A percentile compares a stretch with the other conserved stretches of the same genome.
phyloP scores from a whole-genome alignment of 64 coral and sea anemone genomes.

The Montipora foliosa region DNA sequence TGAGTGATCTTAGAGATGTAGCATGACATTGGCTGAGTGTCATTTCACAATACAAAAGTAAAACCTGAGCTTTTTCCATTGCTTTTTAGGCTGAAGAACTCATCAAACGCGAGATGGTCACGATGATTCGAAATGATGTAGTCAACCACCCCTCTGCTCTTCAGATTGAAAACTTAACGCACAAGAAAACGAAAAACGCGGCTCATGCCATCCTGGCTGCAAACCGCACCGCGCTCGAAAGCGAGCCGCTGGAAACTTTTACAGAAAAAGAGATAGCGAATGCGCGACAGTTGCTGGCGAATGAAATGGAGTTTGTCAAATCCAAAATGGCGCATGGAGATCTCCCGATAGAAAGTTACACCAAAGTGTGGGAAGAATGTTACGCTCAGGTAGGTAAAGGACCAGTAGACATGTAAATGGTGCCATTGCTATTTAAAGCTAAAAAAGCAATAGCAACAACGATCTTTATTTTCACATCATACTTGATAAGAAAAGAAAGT shows the following conservation, averaged over 20 bases:
- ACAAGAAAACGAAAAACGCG: slow-evolving; percentile 92
- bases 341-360: slow-evolving; percentile 92
- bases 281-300: slow-evolving; percentile 73
- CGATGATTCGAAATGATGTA: slow-evolving; percentile 92
- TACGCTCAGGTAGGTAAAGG: slow-evolving; percentile 75
- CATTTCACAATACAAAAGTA: neutral
- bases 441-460: no score
- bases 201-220: slow-evolving; percentile 82
- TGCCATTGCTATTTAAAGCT: no score
- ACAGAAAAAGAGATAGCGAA: slow-evolving; percentile 88
- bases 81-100: slow-evolving; percentile 89
- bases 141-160: slow-evolving; percentile 83
- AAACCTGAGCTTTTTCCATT: neutral
- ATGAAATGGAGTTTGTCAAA: slow-evolving; percentile 95
- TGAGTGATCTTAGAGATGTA: no score
- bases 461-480: no score
- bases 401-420: no score
- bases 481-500: no score
- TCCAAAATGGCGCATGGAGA: slow-evolving; percentile 91
- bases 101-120: slow-evolving; percentile 97
- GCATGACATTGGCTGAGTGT: no score
- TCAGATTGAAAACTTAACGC: slow-evolving; percentile 87
- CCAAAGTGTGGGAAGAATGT: slow-evolving; percentile 99
- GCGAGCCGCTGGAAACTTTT: slow-evolving; percentile 71
- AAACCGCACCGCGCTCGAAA: slow-evolving; percentile 77